Evolutionary conservation across 1,140 invertebrate genomes (phyloP).

Genomic region (Papilio helenus): DNA sequence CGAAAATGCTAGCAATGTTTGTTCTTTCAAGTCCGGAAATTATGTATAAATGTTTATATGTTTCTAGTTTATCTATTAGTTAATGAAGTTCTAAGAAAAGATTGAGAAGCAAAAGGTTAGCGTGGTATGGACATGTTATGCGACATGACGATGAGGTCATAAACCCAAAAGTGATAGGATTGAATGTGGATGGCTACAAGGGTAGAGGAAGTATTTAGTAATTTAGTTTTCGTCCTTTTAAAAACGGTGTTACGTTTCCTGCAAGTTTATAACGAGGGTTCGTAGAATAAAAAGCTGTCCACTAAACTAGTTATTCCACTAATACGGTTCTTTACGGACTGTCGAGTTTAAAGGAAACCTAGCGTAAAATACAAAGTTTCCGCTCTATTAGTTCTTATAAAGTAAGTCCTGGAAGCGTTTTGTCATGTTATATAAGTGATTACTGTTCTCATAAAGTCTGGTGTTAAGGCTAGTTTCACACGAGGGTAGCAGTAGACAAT

Average conservation of each 20-base stretch:
- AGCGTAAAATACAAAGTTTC: conserved; percentile 35
- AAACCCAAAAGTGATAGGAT: no score
- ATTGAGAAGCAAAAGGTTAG: no score
- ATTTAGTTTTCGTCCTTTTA: no score
- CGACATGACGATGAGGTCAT: no score
- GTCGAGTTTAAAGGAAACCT: conserved; percentile 18
- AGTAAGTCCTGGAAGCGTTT: conserved; percentile 30
- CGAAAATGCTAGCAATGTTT: neutral
- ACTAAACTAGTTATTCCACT: conserved; percentile 15
- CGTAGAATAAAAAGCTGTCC: neutral
- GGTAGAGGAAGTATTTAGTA: no score
- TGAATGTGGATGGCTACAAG: no score
- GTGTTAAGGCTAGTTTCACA: neutral
- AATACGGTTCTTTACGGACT: conserved; percentile 9
- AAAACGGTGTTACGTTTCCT: neutral
- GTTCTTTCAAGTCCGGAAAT: no score
- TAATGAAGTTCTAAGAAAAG: no score
- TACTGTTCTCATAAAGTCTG: conserved; percentile 56
- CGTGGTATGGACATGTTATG: no score
- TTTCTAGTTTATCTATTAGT: no score
- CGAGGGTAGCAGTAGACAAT: neutral
- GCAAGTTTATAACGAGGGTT: neutral
- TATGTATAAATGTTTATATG: no score
- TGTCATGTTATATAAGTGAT: conserved; percentile 49
- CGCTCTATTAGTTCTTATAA: conserved; percentile 24